Evolutionary conservation across 2,888 invertebrate species (phyloP).

Genomic region (Epinotia brunnichana): DNA sequence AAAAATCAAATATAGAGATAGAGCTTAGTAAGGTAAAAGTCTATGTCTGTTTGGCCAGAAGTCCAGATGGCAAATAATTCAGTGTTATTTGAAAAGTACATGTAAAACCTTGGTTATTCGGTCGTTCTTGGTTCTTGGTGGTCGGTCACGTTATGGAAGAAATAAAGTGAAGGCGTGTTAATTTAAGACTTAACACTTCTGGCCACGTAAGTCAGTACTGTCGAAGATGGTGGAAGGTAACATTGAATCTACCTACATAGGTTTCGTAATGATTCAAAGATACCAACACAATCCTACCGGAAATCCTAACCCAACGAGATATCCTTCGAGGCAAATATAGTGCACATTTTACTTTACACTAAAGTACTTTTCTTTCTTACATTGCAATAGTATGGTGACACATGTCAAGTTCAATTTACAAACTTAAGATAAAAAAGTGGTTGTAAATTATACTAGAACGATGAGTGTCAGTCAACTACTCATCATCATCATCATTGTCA

Average conservation of each 20-base stretch:
- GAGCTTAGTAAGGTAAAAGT: slow-evolving; percentile 9
- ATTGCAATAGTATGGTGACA: background rate
- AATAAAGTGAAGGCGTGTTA: background rate
- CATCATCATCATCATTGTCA: too few relatives aligned
- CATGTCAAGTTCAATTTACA: background rate
- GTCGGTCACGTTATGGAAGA: background rate
- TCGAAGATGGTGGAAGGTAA: slow-evolving; percentile 16
- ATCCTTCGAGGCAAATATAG: slow-evolving; percentile 26
- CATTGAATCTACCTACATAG: slow-evolving; percentile 33
- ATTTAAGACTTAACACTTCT: slow-evolving; percentile 7
- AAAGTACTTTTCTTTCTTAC: background rate
- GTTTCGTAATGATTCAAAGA: slow-evolving; percentile 16
- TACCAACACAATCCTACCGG: slow-evolving; percentile 13
- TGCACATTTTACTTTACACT: background rate
- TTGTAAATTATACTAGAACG: too few relatives aligned
- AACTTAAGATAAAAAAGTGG: too few relatives aligned
- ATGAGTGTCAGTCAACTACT: too few relatives aligned
- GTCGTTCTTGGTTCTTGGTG: background rate
- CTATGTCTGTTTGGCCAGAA: slow-evolving; percentile 11
- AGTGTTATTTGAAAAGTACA: background rate
- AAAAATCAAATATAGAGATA: slow-evolving; percentile 34
- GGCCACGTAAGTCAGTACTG: slow-evolving; percentile 20
- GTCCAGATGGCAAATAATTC: background rate
- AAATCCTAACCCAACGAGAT: slow-evolving; percentile 26
- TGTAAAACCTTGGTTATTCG: background rate